Evolutionary conservation across 2,888 invertebrate genomes (phyloP), one percentile per base, ranked within the genome.

Genomic region (Drosophila koepferae): DNA sequence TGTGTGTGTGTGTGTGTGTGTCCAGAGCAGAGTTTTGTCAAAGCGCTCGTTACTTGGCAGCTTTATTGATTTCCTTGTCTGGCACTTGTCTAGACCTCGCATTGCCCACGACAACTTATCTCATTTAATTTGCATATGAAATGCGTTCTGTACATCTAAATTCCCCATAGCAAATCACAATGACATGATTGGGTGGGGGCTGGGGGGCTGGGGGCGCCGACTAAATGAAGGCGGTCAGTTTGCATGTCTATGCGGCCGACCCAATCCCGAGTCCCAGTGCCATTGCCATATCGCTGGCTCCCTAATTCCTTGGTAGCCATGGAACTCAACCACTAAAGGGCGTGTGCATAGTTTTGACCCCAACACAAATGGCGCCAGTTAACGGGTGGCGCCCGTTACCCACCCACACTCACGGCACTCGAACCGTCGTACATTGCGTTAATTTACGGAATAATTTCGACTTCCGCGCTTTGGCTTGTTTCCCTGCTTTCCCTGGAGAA

Each of bases 61-160:
- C 36, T 78, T 76, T 84, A 89, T 84, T 89, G 89, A 84, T 79
- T 89, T 69, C 67, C 49, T 59, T 23, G 73, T 54, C 46, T 34
- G 79, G 64, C 72, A 60, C 49, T 82, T 71, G 84, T 84, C 84
- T 84, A 84, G 84, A 84, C 83, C 65, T 41, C 65, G 36, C 8
- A 16, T n/a, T n/a, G 34, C 18, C 63, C 72, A 48, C 44, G 23
- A 36, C 74, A 69, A 73, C 83, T 88, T 90, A 91, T 84, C 91
- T 82, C 77, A 81, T 82, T 91, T 91, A 91, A 91, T 91, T 91
- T 91, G 88, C 92, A 91, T 91, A 91, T 80, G 86, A 91, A 91
- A 90, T 86, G 89, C 77, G 86, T 74, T 70, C 40, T 74, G 86
- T 72, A 80, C 80, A 80, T 63, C 74, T 72, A 80, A 78, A 83